phyloP scores from a whole-genome alignment of 2,888 invertebrate species.

The Noctuana brunneofusca region DNA sequence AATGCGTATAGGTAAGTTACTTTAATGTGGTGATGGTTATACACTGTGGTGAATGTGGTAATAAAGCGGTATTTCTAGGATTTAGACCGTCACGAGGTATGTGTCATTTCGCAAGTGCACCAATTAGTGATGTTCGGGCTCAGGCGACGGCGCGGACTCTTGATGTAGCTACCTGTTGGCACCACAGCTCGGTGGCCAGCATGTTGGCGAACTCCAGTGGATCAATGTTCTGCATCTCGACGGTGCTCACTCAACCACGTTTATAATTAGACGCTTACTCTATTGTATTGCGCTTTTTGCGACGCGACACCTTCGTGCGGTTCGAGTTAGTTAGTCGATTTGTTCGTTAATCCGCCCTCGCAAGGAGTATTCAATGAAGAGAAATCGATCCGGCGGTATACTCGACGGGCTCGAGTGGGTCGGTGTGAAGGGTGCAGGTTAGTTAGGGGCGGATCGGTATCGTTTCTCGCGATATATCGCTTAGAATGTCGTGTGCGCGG shows the following conservation, averaged over 20 bases:
- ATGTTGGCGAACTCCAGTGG: constrained; percentile 93
- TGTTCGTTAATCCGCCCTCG: constrained; percentile 82
- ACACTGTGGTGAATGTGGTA: background rate
- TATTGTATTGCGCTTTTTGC: constrained; percentile 83
- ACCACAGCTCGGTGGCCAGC: constrained; percentile 92
- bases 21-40: too few relatives aligned
- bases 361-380: constrained; percentile 58
- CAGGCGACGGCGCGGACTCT: background rate
- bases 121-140: constrained; percentile 25
- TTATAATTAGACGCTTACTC: constrained; percentile 82
- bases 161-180: constrained; percentile 86
- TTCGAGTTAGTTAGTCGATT: constrained; percentile 81
- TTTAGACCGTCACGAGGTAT: constrained; percentile 5
- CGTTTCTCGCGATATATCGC: constrained; percentile 63
- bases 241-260: constrained; percentile 71
- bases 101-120: constrained; percentile 21
- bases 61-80: constrained; percentile 16
- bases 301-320: constrained; percentile 80
- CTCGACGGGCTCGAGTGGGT: constrained; percentile 26
- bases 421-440: constrained; percentile 38
- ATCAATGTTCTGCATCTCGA: constrained; percentile 85
- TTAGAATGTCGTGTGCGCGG: constrained; percentile 67
- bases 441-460: constrained; percentile 61
- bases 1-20: too few relatives aligned
- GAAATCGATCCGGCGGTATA: constrained; percentile 58